Evolutionary conservation across 2,888 invertebrate genomes (phyloP), one percentile per base, ranked within the genome.

Genomic region (Amblyjoppa fuscipennis): DNA sequence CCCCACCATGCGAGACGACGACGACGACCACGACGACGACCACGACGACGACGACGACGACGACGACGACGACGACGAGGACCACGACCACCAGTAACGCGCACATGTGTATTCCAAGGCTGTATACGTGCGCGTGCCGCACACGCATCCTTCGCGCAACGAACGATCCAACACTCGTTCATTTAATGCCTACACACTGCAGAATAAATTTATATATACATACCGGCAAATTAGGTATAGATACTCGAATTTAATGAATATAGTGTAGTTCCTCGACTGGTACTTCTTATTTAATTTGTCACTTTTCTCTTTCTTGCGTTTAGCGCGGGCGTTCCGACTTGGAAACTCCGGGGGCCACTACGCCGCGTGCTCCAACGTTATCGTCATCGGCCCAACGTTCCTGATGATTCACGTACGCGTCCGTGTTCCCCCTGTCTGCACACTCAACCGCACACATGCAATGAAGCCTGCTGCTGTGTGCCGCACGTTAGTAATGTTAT

Each of bases 1-100:
- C 90, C 92, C 92, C 92, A 90, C 91, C 90, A 90, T 81, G 89
- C 89, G 89, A 90, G 91, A 90, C 89, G 88, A 64, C 85, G 82
- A 83, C 75, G 76, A 73, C 81, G 38, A 79, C 74, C 69, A 78
- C 78, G 73, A 56, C 66, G 73, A 74, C 70, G 64, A 9, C 34
- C 25, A 74, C 78, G 73, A 56, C 66, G 73, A 74, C 70, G 64
- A 9, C 34, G 91, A 90, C 89, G 88, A 64, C 85, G 82, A 83
- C 75, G 76, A 73, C 81, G 38, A 79, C 74, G 69, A 78, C 78
- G 73, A 56, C 66, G 73, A 74, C 70, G 64, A 9, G 20, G 20
- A 20, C 20, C 20, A 20, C 20, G 20, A 20, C 20, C 20, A 20
- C 20, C 49, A 41, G 45, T 11, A 45, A 45, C 45, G 13, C 13